A percentile compares a stretch with the other conserved stretches of the same genome.
Conservation (phyloP, 2,888 invertebrate genomes). For the Aethes cnicana region DNA sequence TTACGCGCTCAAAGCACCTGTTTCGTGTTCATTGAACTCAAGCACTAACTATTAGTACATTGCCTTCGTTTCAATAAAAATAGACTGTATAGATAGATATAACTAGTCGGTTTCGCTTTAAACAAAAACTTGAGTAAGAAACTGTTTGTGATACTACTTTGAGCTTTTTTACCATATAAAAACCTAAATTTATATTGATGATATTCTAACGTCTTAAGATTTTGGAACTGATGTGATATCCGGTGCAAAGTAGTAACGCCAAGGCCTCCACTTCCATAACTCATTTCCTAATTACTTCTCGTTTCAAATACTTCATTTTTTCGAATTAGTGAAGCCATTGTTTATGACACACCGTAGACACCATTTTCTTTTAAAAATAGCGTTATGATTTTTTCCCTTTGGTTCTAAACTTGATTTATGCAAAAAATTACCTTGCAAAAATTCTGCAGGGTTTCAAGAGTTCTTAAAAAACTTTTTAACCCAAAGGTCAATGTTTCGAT, state of each 20-base stretch:
- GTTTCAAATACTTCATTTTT: conserved; percentile 13
- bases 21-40: conserved; percentile 7
- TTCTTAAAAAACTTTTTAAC: not conserved
- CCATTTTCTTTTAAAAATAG: too few relatives aligned
- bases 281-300: too few relatives aligned
- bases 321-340: conserved; percentile 3
- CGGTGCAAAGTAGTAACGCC: conserved; percentile 17
- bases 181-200: not conserved
- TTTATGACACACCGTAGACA: conserved; percentile 12
- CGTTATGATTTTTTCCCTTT: too few relatives aligned
- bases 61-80: too few relatives aligned
- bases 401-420: too few relatives aligned
- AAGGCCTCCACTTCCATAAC: conserved; percentile 21
- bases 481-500: not conserved
- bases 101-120: too few relatives aligned
- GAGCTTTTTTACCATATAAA: too few relatives aligned
- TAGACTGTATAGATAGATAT: too few relatives aligned
- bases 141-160: too few relatives aligned
- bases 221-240: conserved; percentile 8
- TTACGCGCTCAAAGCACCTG: conserved; percentile 22
- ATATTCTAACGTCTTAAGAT: not conserved
- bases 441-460: not conserved
- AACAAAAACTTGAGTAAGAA: too few relatives aligned
- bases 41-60: not conserved
- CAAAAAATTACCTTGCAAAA: conserved; percentile 1